Base-by-base conservation (phyloP, 2,888 invertebrate species). In the Meteorus colon region DNA sequence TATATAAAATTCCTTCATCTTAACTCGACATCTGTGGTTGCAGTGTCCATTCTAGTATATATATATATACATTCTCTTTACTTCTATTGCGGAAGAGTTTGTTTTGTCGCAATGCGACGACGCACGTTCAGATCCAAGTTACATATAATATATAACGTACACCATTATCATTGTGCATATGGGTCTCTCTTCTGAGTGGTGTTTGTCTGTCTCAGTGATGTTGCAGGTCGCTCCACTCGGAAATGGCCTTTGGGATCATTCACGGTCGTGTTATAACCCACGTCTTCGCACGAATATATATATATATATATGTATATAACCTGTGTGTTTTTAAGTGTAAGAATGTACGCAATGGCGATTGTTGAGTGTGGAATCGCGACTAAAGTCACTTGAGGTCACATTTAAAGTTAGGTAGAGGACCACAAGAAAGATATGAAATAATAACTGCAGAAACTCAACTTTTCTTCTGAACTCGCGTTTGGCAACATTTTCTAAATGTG, bases 101-200 rank as follows among this genome's bases (percentile, higher is more conserved):
- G 75, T 80, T 80, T 81, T 77, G 80, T 79, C 79, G 79, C 80
- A 81, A 72, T 79, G 79, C 79, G 81, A 76, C 79, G 80, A 16
- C 75, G 29, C 27, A 14, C 51, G 31, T 48, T 63, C 19, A 37
- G 66, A 65, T 60, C 66, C 66, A 77, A 72, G 70, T 45, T 70
- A 45, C 37, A 63, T 63, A 19, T n/a, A 34, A 63, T 63, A 34
- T 63, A 63, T 31, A 63, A 34, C 34, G 29, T 34, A 63, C 1
- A 19, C 55, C 62, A 62, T 62, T 29, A 62, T 31, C 62, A 10
- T 16, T 29, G 59, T 60, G 27, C 67, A 72, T 71, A 31, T 48
- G 59, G 74, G 2, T 19, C 55, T 19, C 16, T 65, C 19, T 19
- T 19, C 4, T 19, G 55, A n/a, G 55, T 48, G 19, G n/a, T 55